These are phyloP conservation scores for Metopia argyrocephala DNA, from an alignment of 2,888 invertebrate genomes.

Conservation along the genomic window DNA sequence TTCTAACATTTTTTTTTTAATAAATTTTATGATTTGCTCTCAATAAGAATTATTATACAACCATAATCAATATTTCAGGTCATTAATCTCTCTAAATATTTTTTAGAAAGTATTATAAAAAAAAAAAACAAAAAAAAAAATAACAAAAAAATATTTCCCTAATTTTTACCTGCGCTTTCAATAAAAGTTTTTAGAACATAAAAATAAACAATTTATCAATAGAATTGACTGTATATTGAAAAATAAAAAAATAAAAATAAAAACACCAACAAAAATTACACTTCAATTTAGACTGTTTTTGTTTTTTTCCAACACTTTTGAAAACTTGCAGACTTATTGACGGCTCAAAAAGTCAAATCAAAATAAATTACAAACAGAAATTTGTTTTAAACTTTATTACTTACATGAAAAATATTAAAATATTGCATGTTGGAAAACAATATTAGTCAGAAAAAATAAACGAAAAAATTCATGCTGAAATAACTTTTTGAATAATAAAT, in stretches of 20 bases:
- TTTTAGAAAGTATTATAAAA: too few relatives aligned
- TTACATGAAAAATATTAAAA: conserved; percentile 3
- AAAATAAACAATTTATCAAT: conserved; percentile 10
- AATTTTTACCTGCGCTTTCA: not conserved
- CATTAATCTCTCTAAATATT: too few relatives aligned
- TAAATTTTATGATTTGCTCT: too few relatives aligned
- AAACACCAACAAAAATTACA: not conserved
- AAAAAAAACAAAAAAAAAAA: too few relatives aligned
- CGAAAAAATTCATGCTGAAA: not conserved
- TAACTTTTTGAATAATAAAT: not conserved
- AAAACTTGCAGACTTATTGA: conserved; percentile 44
- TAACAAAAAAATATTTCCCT: too few relatives aligned
- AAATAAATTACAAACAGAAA: conserved; percentile 2
- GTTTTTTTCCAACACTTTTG: not conserved
- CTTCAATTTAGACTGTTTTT: not conserved
- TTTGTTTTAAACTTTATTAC: too few relatives aligned
- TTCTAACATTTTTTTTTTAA: too few relatives aligned
- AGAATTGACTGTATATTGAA: not conserved
- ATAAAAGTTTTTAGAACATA: not conserved
- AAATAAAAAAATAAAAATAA: too few relatives aligned
- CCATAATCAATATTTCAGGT: too few relatives aligned
- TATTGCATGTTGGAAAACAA: conserved; percentile 38
- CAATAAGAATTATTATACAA: too few relatives aligned
- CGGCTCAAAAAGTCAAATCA: conserved; percentile 9
- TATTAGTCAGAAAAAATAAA: conserved; percentile 9